Conservation (phyloP, 2,888 invertebrate genomes). For the Drosophila monieri region DNA sequence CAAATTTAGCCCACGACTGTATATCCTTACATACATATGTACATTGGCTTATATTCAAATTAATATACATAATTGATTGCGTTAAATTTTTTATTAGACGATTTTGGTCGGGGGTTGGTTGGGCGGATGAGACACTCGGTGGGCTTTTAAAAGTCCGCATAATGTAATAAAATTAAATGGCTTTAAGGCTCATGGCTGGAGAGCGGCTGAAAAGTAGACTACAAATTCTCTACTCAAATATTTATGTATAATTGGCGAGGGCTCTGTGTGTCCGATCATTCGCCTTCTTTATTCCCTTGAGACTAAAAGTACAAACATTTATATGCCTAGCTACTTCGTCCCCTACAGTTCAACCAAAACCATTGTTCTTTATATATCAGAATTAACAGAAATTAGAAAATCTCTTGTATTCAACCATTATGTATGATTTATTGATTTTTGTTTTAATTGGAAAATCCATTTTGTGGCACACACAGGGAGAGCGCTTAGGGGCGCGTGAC, state of each 20-base stretch:
- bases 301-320: too few species aligned
- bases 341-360: too few species aligned
- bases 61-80: conserved; percentile 72
- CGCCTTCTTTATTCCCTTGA: too few species aligned
- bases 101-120: conserved; percentile 37
- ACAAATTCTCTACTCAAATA: not conserved
- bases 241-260: too few species aligned
- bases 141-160: conserved; percentile 47
- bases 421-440: conserved; percentile 5
- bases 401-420: not conserved
- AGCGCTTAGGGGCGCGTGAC: conserved; percentile 24
- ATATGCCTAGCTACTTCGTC: too few species aligned
- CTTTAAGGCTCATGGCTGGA: conserved; percentile 49
- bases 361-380: not conserved
- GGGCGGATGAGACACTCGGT: not conserved
- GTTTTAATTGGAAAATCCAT: conserved; percentile 32
- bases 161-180: conserved; percentile 71
- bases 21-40: conserved; percentile 4
- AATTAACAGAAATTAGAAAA: not conserved
- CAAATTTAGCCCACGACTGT: conserved; percentile 28
- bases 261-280: too few species aligned
- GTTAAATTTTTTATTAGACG: conserved; percentile 67
- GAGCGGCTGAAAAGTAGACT: not conserved
- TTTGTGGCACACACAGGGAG: conserved; percentile 11
- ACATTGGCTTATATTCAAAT: conserved; percentile 38